Evolutionary conservation across 2,113 vertebrate species (phyloP).

Genomic region (Silurus asotus): DNA sequence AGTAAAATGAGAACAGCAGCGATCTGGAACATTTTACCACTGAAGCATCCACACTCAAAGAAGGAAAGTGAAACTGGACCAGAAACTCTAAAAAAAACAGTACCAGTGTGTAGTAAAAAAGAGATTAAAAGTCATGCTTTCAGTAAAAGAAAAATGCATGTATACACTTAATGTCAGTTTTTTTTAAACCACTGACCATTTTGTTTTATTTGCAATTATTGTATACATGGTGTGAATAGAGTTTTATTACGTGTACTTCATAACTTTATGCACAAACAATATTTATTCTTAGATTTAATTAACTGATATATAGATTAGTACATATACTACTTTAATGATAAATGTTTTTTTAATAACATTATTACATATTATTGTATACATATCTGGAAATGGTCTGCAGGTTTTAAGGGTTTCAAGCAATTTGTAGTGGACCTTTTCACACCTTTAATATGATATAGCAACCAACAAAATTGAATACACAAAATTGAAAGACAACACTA

Average conservation of each 20-base stretch:
- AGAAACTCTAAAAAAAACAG: not conserved
- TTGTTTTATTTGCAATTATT: not conserved
- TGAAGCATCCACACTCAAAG: not conserved
- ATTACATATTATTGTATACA: not conserved
- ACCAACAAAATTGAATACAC: not conserved
- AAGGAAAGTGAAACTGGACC: not conserved
- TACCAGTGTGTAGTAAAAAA: not conserved
- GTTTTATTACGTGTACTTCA: not conserved
- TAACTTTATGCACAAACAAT: not conserved
- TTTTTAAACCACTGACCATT: not conserved
- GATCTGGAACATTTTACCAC: not conserved
- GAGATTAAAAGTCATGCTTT: not conserved
- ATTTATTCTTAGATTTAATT: not conserved
- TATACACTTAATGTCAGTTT: not conserved
- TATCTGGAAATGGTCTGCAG: not conserved
- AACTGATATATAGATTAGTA: not conserved
- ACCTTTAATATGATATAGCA: not conserved
- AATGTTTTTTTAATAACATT: not conserved
- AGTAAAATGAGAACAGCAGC: not conserved
- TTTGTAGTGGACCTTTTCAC: not conserved
- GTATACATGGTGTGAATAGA: not conserved
- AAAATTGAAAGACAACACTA: no score
- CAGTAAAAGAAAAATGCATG: not conserved
- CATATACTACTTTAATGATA: not conserved
- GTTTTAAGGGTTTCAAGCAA: not conserved